Evolutionary conservation across 2,797 vertebrate species (phyloP).

Genomic region (Urophycis tenuis): DNA sequence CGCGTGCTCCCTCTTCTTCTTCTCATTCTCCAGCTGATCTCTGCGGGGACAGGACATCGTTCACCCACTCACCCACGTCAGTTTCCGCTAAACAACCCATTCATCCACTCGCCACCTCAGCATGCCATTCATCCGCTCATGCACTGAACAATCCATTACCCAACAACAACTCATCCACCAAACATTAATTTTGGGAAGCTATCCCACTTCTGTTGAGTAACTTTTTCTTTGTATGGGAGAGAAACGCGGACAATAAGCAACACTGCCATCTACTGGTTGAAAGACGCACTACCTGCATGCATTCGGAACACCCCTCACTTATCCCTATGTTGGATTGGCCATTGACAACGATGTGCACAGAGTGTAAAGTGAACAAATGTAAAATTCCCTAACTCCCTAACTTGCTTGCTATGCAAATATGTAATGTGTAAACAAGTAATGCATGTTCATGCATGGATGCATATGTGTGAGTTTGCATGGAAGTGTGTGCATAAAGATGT

Average conservation of each 20-base stretch:
- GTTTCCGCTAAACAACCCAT: neutral
- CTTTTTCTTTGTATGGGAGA: neutral
- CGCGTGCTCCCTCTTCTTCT: constrained; percentile 90
- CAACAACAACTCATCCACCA: neutral
- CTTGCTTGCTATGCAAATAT: too few relatives aligned
- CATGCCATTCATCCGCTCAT: too few relatives aligned
- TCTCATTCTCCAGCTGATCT: constrained; percentile 93
- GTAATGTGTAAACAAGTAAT: too few relatives aligned
- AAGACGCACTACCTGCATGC: neutral
- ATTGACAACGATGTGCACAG: neutral
- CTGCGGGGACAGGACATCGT: constrained; percentile 52
- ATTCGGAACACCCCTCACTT: neutral
- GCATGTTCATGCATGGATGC: too few relatives aligned
- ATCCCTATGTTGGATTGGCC: too few relatives aligned
- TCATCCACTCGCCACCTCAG: too few relatives aligned
- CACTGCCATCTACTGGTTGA: neutral
- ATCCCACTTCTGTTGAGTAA: neutral
- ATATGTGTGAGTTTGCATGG: too few relatives aligned
- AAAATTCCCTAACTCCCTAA: too few relatives aligned
- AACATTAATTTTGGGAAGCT: neutral
- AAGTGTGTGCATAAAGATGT: too few relatives aligned
- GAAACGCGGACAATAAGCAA: neutral
- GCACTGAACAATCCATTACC: too few relatives aligned
- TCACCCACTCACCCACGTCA: neutral
- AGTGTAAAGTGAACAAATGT: too few relatives aligned